Conservation (phyloP, 1,140 invertebrate species). For the Paramacrobiotus metropolitanus region DNA sequence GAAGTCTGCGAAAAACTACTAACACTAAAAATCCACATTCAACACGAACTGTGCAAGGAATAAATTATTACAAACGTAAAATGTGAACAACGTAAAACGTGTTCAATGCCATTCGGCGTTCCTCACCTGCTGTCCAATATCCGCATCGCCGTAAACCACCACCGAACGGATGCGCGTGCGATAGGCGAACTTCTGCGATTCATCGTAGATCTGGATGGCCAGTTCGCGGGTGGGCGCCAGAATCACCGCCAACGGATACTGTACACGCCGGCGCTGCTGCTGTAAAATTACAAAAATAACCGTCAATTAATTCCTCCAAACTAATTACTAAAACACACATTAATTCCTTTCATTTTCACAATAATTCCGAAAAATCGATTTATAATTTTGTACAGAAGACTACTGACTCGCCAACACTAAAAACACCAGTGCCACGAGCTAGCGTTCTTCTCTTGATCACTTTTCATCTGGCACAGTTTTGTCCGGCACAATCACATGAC, state of each 20-base stretch:
- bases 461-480: neutral
- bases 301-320: too few relatives aligned
- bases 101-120: too few relatives aligned
- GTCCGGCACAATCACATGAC: too few relatives aligned
- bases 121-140: slow-evolving; percentile 22
- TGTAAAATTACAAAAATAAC: neutral
- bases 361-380: too few relatives aligned
- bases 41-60: too few relatives aligned
- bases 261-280: slow-evolving; percentile 41
- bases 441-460: neutral
- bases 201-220: slow-evolving; percentile 88
- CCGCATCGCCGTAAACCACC: slow-evolving; percentile 41
- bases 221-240: slow-evolving; percentile 87
- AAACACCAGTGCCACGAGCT: neutral
- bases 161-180: slow-evolving; percentile 66
- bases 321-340: neutral
- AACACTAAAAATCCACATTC: too few relatives aligned
- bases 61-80: too few relatives aligned
- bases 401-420: neutral
- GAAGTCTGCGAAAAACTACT: too few relatives aligned
- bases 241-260: slow-evolving; percentile 73
- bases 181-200: slow-evolving; percentile 86
- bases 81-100: too few relatives aligned
- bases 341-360: neutral
- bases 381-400: neutral